phyloP scores from a whole-genome alignment of 2,113 vertebrate genomes.

The Balaeniceps rex region DNA sequence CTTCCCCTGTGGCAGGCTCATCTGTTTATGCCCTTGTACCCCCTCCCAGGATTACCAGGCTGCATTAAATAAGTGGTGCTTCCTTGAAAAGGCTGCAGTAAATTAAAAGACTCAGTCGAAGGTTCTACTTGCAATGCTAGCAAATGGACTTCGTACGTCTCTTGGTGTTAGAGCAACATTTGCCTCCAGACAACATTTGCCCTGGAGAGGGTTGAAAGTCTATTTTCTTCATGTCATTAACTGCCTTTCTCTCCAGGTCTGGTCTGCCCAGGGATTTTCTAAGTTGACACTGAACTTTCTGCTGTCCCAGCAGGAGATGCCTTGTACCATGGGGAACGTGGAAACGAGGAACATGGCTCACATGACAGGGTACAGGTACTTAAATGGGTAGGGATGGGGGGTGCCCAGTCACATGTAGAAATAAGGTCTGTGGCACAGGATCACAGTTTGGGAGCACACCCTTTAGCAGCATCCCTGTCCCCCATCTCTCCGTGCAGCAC shows the following conservation, averaged over 20 bases:
- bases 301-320: not conserved
- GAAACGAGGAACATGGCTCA: not conserved
- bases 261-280: not conserved
- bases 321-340: not conserved
- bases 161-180: not conserved
- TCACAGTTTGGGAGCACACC: not conserved
- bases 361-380: not conserved
- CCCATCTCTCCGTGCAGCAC: not conserved
- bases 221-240: not conserved
- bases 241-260: not conserved
- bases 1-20: not conserved
- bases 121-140: not conserved
- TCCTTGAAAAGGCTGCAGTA: not conserved
- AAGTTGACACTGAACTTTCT: not conserved
- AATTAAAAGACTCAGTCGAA: not conserved
- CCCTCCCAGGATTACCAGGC: not conserved
- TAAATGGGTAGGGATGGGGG: not conserved
- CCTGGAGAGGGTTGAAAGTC: not conserved
- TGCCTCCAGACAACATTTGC: not conserved
- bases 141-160: rapidly evolving
- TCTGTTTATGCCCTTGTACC: not conserved
- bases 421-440: not conserved
- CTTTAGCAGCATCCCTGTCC: not conserved
- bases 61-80: not conserved
- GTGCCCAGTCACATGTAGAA: rapidly evolving